A percentile compares a stretch with the other conserved stretches of the same genome.
Conservation (phyloP, 2,797 vertebrate species). For the Kryptopterus vitreolus region DNA sequence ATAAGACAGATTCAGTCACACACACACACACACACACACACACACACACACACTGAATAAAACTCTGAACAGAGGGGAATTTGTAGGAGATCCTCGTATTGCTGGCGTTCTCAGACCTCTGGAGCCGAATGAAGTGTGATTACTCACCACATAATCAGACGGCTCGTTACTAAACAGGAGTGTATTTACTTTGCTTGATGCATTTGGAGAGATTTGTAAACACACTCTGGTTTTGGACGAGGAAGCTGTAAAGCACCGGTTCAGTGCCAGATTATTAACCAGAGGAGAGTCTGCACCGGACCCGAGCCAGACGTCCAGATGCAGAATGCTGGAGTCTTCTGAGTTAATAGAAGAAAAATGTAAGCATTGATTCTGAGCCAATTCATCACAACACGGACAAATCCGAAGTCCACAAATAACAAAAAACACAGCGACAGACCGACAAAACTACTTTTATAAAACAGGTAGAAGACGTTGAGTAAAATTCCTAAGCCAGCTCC, state of each 20-base stretch:
- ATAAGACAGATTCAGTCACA: not conserved
- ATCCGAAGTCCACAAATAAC: not conserved
- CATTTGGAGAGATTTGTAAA: conserved; percentile 19
- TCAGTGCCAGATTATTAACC: conserved; percentile 20
- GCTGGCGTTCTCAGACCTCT: conserved; percentile 1
- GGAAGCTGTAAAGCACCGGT: conserved; percentile 1
- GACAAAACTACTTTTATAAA: not conserved
- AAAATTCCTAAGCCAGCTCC: not conserved
- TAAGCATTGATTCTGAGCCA: not conserved
- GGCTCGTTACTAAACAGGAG: not conserved
- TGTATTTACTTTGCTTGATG: not conserved
- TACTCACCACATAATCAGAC: conserved; percentile 3
- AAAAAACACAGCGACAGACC: not conserved
- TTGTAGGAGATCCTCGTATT: conserved; percentile 7
- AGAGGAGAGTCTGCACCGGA: not conserved
- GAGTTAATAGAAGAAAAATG: conserved; percentile 19
- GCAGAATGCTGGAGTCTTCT: conserved; percentile 3
- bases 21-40: not conserved
- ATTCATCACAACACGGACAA: too few species aligned
- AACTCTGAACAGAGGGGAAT: not conserved
- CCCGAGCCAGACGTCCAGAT: conserved; percentile 4
- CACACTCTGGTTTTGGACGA: conserved; percentile 14
- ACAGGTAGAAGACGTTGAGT: too few species aligned
- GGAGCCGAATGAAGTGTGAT: conserved; percentile 4
- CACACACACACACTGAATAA: not conserved